These are phyloP conservation scores for Zaprionus lineosus DNA, from an alignment of 2,888 invertebrate genomes.

Conservation along the genomic window DNA sequence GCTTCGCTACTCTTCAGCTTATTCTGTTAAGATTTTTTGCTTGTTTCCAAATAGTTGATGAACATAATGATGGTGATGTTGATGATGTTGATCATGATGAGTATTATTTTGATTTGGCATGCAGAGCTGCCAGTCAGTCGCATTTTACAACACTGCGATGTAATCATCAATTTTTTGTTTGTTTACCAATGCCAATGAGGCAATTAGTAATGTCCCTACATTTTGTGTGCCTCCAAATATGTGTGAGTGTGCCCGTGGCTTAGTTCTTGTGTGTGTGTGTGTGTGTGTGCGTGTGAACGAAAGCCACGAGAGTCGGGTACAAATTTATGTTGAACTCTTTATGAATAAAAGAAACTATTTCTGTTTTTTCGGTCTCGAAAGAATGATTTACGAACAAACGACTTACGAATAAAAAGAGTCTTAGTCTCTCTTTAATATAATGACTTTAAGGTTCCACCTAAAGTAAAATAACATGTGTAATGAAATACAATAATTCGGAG, in stretches of 20 bases:
- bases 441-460: too few relatives aligned
- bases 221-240: too few relatives aligned
- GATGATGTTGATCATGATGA: conserved; percentile 28
- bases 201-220: too few relatives aligned
- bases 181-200: conserved; percentile 56
- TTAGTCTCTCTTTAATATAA: too few relatives aligned
- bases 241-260: too few relatives aligned
- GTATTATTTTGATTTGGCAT: conserved; percentile 64
- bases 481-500: too few relatives aligned
- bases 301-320: too few relatives aligned
- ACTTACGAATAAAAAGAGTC: too few relatives aligned
- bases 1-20: conserved; percentile 76
- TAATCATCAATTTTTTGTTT: conserved; percentile 45
- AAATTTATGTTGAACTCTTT: conserved; percentile 42
- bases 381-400: background rate
- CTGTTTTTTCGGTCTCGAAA: conserved; percentile 23
- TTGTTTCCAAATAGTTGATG: too few relatives aligned
- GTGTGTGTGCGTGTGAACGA: too few relatives aligned
- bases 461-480: too few relatives aligned
- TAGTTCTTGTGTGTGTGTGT: background rate
- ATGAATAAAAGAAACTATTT: conserved; percentile 26
- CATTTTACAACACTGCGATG: conserved; percentile 45
- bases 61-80: too few relatives aligned
- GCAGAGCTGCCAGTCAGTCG: conserved; percentile 35
- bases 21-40: conserved; percentile 70